These are phyloP conservation scores for Malthinus seriepunctatus DNA, from an alignment of 2,888 invertebrate genomes.

Conservation along the genomic window DNA sequence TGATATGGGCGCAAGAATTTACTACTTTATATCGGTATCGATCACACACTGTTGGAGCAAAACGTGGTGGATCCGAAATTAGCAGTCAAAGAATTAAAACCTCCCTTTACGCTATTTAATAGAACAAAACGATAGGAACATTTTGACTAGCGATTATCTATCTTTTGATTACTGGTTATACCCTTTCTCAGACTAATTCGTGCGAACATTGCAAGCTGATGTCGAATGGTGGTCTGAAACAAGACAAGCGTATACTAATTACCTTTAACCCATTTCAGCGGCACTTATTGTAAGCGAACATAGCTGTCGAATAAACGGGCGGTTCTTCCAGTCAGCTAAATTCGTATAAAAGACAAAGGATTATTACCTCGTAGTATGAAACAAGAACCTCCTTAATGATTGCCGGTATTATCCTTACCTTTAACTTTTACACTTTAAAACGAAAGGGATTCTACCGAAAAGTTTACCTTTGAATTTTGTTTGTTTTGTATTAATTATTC, in stretches of 20 bases:
- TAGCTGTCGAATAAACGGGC: slow-evolving; percentile 18
- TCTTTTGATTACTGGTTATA: slow-evolving; percentile 19
- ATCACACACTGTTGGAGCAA: neutral
- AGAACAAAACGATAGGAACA: too few species aligned
- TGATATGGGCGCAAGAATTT: too few species aligned
- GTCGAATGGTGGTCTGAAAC: slow-evolving; percentile 17
- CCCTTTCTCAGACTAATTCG: slow-evolving; percentile 20
- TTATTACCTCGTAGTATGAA: slow-evolving; percentile 6
- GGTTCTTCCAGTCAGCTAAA: slow-evolving; percentile 17
- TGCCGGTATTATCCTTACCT: slow-evolving; percentile 5
- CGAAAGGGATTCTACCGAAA: too few species aligned
- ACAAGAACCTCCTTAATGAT: slow-evolving; percentile 15
- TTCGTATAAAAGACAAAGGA: slow-evolving; percentile 20
- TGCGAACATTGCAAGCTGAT: slow-evolving; percentile 25
- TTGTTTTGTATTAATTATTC: too few species aligned
- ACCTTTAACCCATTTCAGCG: slow-evolving; percentile 21
- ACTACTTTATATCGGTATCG: neutral
- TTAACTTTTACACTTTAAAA: neutral
- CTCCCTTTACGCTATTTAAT: too few species aligned
- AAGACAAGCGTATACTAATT: slow-evolving; percentile 27
- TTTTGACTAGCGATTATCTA: neutral
- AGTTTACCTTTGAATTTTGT: too few species aligned
- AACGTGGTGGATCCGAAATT: too few species aligned
- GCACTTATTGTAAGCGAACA: slow-evolving; percentile 19
- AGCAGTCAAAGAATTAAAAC: too few species aligned